Conservation (phyloP, 2,113 vertebrate genomes). For the Hyla sarda region DNA sequence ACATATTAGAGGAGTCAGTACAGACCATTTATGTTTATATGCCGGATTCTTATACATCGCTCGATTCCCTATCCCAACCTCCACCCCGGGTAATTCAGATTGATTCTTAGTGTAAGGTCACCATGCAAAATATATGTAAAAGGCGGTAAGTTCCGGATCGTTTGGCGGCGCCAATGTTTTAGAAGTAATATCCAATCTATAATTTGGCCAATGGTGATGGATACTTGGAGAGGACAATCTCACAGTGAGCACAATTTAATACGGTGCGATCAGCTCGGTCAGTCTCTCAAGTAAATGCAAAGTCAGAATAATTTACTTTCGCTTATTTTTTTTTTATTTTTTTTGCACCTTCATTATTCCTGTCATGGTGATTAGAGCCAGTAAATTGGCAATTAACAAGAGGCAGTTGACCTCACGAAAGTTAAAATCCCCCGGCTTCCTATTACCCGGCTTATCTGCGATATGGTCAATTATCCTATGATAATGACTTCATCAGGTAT, state of each 20-base stretch:
- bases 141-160: background rate
- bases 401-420: conserved; percentile 27
- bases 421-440: conserved; percentile 41
- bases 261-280: conserved; percentile 20
- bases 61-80: background rate
- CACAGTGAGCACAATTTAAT: conserved; percentile 11
- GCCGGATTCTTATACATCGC: background rate
- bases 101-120: background rate
- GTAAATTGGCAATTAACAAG: conserved; percentile 34
- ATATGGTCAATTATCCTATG: conserved; percentile 42
- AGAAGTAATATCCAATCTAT: conserved; percentile 5
- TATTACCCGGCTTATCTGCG: conserved; percentile 19
- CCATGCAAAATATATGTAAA: background rate
- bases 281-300: conserved; percentile 47
- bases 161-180: background rate
- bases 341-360: conserved; percentile 52
- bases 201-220: background rate
- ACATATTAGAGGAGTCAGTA: background rate
- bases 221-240: background rate
- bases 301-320: conserved; percentile 52
- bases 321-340: background rate
- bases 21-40: background rate
- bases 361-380: conserved; percentile 49
- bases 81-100: background rate
- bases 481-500: conserved; percentile 25